These are phyloP conservation scores for Drosophila siamana DNA, from an alignment of 2,888 invertebrate species.

Conservation along the genomic window DNA sequence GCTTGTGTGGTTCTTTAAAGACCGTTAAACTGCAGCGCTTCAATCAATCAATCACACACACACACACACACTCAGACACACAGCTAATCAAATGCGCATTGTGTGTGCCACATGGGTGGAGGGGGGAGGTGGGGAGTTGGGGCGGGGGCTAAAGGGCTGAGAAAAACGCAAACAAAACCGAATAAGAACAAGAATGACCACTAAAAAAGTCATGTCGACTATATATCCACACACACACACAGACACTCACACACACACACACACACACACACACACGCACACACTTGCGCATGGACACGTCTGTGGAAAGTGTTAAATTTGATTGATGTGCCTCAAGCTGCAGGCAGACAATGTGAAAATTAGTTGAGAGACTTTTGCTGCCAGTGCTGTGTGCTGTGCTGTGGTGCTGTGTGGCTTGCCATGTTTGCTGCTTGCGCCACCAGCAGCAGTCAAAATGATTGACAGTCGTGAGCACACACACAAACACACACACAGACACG, in stretches of 20 bases:
- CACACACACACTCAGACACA: neutral
- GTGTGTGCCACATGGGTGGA: no score
- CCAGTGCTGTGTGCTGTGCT: neutral
- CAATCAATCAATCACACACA: slow-evolving; percentile 39
- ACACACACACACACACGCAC: neutral
- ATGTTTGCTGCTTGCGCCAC: slow-evolving; percentile 13
- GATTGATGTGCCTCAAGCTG: slow-evolving; percentile 70
- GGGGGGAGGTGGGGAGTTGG: no score
- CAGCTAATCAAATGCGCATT: slow-evolving; percentile 43
- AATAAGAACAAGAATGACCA: slow-evolving; percentile 30
- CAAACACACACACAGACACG: neutral
- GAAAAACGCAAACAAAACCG: slow-evolving; percentile 13
- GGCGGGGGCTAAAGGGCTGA: slow-evolving; percentile 8
- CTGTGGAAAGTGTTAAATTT: slow-evolving; percentile 60
- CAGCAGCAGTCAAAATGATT: slow-evolving; percentile 54
- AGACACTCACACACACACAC: neutral
- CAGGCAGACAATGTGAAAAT: slow-evolving; percentile 68
- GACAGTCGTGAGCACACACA: slow-evolving; percentile 37
- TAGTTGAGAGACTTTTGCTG: slow-evolving; percentile 54
- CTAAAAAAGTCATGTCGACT: slow-evolving; percentile 29
- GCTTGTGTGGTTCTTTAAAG: slow-evolving; percentile 2
- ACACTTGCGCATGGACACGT: neutral
- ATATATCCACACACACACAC: slow-evolving; percentile 1
- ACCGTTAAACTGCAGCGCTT: slow-evolving; percentile 30
- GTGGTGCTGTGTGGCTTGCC: slow-evolving; percentile 18